Percentiles rank a stretch among this genome's conserved stretches.
Conservation (phyloP, 64 coral and sea anemone genomes). For the Pachyseris speciosa region DNA sequence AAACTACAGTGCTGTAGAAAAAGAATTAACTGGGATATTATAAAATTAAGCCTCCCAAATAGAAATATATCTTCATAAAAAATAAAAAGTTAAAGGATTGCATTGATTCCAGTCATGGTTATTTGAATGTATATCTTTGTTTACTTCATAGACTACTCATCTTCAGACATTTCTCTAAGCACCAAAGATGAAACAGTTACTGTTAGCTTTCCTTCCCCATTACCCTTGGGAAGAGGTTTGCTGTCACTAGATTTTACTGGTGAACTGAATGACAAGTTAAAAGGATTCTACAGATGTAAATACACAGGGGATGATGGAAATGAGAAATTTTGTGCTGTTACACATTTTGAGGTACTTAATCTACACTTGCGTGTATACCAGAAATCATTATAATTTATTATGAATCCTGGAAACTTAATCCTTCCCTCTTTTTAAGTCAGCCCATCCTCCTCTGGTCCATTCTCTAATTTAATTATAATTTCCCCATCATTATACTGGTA, state of each 20-base stretch:
- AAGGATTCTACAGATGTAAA: constrained; percentile 99
- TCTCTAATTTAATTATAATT: no score
- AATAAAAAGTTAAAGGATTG: no score
- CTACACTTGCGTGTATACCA: background rate
- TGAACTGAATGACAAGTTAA: constrained; percentile 96
- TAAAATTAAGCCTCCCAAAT: no score
- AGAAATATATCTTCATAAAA: no score
- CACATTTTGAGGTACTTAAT: constrained; percentile 92
- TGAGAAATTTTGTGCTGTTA: constrained; percentile 95
- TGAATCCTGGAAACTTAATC: no score
- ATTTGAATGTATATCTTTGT: background rate
- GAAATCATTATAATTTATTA: background rate
- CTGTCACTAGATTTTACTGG: constrained; percentile 90
- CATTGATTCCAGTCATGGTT: no score
- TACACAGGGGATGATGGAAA: constrained; percentile 78
- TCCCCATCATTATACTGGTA: no score
- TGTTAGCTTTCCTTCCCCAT: constrained; percentile 66
- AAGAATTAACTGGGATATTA: no score
- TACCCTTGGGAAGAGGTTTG: constrained; percentile 73
- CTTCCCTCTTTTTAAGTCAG: no score
- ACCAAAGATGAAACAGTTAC: constrained; percentile 81
- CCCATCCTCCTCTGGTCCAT: no score
- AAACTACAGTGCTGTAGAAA: no score
- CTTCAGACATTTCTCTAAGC: constrained; percentile 65
- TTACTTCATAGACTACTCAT: background rate